Percentiles rank a stretch among this genome's conserved stretches.
Evolutionary conservation across 1,140 invertebrate genomes (phyloP).

Genomic region (Brachionus plicatilis): DNA sequence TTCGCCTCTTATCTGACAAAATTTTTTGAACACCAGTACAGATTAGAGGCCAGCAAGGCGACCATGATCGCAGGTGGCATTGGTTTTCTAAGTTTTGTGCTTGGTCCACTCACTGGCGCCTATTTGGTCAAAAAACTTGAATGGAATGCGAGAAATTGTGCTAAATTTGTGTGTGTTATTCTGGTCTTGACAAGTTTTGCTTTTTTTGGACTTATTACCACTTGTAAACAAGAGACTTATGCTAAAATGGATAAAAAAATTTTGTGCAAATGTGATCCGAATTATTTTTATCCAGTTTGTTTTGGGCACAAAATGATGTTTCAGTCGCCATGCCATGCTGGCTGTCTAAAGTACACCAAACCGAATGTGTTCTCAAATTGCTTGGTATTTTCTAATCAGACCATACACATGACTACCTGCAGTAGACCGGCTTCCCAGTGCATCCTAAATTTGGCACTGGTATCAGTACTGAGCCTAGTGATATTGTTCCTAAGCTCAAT

Average conservation of each 20-base stretch:
- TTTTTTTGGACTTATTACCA: slow-evolving; percentile 1
- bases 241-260: not conserved
- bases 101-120: not conserved
- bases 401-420: not conserved
- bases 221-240: slow-evolving; percentile 10
- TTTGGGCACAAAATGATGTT: not conserved
- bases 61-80: slow-evolving; percentile 31
- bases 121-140: slow-evolving; percentile 26
- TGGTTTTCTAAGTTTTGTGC: slow-evolving; percentile 2
- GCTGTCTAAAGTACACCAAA: not conserved
- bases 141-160: not conserved
- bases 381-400: not conserved
- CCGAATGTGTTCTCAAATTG: not conserved
- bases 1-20: slow-evolving; percentile 23
- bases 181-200: not conserved
- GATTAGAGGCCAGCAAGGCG: slow-evolving; percentile 4
- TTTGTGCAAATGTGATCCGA: not conserved
- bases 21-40: slow-evolving; percentile 23
- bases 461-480: not conserved
- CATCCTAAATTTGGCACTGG: not conserved
- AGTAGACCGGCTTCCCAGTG: not conserved
- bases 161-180: not conserved
- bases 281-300: slow-evolving; percentile 36
- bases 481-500: slow-evolving; percentile 4
- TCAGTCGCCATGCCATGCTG: slow-evolving; percentile 37